A percentile compares a stretch with the other conserved stretches of the same genome.
Evolutionary conservation across 2,113 vertebrate species (phyloP).

Genomic region (Plectropomus leopardus): DNA sequence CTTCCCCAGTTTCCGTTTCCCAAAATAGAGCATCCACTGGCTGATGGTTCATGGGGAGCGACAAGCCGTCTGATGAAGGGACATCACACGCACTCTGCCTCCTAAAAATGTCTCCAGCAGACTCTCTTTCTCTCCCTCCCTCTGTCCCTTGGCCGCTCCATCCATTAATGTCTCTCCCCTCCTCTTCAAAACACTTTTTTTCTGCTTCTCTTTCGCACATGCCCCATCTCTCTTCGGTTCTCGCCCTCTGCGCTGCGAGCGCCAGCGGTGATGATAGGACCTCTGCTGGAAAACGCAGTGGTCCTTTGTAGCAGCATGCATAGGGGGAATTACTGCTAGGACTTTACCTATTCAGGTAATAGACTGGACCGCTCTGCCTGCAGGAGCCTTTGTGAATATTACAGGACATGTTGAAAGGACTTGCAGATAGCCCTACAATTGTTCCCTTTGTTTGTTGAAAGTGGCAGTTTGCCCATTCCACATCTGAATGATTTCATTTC

Average conservation of each 20-base stretch:
- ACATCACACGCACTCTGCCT: slow-evolving; percentile 14
- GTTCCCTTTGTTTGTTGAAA: slow-evolving; percentile 47
- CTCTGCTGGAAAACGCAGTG: slow-evolving; percentile 24
- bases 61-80: slow-evolving; percentile 33
- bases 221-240: not conserved
- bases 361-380: not conserved
- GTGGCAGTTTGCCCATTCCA: slow-evolving; percentile 18
- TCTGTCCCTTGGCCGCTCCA: slow-evolving; percentile 48
- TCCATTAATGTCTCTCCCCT: slow-evolving; percentile 28
- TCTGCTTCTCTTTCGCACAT: slow-evolving; percentile 12
- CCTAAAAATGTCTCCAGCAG: slow-evolving; percentile 35
- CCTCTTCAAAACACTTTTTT: slow-evolving; percentile 33
- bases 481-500: slow-evolving; percentile 44
- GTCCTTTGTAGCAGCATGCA: not conserved
- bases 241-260: not conserved
- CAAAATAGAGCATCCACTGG: slow-evolving; percentile 44
- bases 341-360: slow-evolving; percentile 13
- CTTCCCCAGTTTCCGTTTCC: not conserved
- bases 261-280: slow-evolving; percentile 18
- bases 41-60: slow-evolving; percentile 47
- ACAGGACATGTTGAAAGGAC: slow-evolving; percentile 12
- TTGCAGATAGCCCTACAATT: slow-evolving; percentile 4
- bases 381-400: not conserved
- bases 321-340: slow-evolving; percentile 5
- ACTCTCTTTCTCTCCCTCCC: not conserved